These are phyloP conservation scores for Operophtera brumata DNA, from an alignment of 2,888 invertebrate species.

Conservation along the genomic window DNA sequence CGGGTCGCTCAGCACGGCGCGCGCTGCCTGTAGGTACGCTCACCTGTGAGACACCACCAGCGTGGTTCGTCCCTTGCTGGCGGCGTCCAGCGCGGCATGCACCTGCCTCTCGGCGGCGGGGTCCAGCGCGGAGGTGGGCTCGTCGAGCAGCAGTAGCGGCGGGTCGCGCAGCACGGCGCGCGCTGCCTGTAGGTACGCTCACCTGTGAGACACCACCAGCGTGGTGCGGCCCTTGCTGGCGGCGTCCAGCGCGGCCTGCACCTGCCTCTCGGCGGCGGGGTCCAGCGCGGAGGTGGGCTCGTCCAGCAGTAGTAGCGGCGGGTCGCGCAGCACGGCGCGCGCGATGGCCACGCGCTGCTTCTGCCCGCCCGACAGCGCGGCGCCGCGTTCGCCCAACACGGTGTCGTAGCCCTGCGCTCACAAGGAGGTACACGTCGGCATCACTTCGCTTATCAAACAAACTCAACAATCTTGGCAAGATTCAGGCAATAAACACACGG, in stretches of 20 bases:
- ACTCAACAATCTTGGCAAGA: too few relatives aligned
- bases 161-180: slow-evolving; percentile 88
- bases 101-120: slow-evolving; percentile 85
- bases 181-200: too few relatives aligned
- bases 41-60: slow-evolving; percentile 85
- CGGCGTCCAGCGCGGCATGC: slow-evolving; percentile 83
- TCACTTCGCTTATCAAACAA: not conserved
- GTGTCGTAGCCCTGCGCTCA: slow-evolving; percentile 85
- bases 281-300: slow-evolving; percentile 93
- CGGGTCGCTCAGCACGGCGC: slow-evolving; percentile 87
- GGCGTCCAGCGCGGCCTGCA: slow-evolving; percentile 82
- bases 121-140: slow-evolving; percentile 92
- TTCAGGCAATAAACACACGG: too few relatives aligned
- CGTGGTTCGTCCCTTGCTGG: slow-evolving; percentile 86
- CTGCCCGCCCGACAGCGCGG: slow-evolving; percentile 90
- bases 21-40: too few relatives aligned
- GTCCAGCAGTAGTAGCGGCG: slow-evolving; percentile 86
- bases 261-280: slow-evolving; percentile 85
- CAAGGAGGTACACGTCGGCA: not conserved
- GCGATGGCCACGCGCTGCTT: slow-evolving; percentile 93
- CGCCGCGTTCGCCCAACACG: slow-evolving; percentile 87
- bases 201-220: slow-evolving; percentile 85
- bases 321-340: slow-evolving; percentile 86
- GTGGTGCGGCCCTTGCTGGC: slow-evolving; percentile 88
- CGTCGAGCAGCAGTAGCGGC: slow-evolving; percentile 86